Evolutionary conservation across 2,113 vertebrate genomes (phyloP).

Genomic region (Oreochromis spilurus): DNA sequence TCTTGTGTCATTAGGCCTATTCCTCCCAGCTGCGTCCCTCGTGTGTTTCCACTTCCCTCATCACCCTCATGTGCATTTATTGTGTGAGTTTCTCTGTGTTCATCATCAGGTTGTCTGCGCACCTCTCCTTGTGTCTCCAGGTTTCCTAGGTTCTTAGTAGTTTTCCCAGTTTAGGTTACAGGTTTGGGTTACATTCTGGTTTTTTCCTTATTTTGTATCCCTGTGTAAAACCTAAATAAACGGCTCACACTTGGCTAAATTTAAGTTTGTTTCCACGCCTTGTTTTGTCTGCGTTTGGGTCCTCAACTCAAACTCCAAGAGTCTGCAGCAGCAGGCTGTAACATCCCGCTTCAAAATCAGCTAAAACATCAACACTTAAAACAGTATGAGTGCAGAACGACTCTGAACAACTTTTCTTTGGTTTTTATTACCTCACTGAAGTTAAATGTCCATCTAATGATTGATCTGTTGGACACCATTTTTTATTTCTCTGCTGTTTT

Average conservation of each 20-base stretch:
- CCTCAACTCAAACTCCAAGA: not conserved
- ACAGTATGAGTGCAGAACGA: not conserved
- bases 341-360: not conserved
- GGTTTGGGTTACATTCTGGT: not conserved
- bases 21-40: not conserved
- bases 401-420: not conserved
- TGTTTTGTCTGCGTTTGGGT: not conserved
- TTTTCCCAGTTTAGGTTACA: not conserved
- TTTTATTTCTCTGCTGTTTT: not conserved
- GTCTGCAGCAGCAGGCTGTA: not conserved
- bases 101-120: not conserved
- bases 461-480: not conserved
- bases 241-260: not conserved
- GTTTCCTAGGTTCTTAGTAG: not conserved
- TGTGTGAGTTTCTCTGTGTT: not conserved
- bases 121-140: not conserved
- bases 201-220: not conserved
- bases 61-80: not conserved
- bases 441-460: not conserved
- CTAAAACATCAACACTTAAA: not conserved
- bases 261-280: not conserved
- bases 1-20: not conserved
- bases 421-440: not conserved
- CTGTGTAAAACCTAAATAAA: not conserved
- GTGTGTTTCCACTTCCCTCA: not conserved